phyloP scores from a whole-genome alignment of 1,140 invertebrate genomes.

The Diorhabda sublineata region DNA sequence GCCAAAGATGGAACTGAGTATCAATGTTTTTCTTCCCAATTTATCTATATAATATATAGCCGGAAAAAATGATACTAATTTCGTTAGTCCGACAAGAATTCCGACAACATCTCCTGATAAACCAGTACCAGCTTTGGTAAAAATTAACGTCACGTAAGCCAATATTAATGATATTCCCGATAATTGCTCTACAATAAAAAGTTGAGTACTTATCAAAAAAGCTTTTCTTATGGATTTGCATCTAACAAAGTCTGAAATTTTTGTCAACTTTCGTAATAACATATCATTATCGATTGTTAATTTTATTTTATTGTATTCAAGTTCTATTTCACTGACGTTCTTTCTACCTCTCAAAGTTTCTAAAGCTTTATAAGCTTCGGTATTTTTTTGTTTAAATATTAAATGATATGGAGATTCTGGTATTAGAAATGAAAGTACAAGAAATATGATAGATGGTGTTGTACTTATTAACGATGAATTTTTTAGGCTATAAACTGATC shows the following conservation, averaged over 20 bases:
- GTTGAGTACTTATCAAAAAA: constrained; percentile 63
- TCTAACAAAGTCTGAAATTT: constrained; percentile 55
- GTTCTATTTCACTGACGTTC: constrained; percentile 41
- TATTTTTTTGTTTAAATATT: constrained; percentile 54
- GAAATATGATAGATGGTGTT: too few species aligned
- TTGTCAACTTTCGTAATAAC: constrained; percentile 48
- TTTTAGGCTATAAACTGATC: constrained; percentile 45
- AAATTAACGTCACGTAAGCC: neutral
- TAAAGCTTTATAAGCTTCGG: constrained; percentile 21
- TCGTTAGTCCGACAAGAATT: constrained; percentile 75
- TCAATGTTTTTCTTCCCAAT: constrained; percentile 66
- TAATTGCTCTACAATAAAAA: constrained; percentile 73
- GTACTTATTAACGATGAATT: too few species aligned
- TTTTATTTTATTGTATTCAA: constrained; percentile 7
- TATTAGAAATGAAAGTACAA: neutral
- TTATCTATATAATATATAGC: constrained; percentile 62
- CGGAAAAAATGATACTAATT: constrained; percentile 65
- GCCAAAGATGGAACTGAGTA: constrained; percentile 64
- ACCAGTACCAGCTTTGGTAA: neutral
- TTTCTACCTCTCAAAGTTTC: constrained; percentile 47
- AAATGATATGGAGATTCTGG: constrained; percentile 76
- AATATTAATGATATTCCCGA: constrained; percentile 57
- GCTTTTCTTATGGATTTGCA: constrained; percentile 57
- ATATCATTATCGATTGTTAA: constrained; percentile 41
- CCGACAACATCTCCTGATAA: constrained; percentile 64